Conservation (phyloP, 2,113 vertebrate species). For the Scortum barcoo region DNA sequence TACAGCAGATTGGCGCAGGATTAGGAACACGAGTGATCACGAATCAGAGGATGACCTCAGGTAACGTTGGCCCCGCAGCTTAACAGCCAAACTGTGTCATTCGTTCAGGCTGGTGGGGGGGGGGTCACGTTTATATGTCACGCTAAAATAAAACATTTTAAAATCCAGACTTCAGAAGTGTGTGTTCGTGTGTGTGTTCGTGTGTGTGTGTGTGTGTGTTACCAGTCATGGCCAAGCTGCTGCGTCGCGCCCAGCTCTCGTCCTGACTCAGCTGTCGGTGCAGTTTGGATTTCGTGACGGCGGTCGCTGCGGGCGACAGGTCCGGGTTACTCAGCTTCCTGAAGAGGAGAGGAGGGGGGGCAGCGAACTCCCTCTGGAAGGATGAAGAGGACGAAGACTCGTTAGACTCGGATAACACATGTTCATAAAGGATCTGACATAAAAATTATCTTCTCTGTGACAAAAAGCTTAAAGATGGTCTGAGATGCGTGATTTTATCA, state of each 20-base stretch:
- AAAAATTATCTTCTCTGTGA: no score
- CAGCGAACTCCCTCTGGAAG: constrained; percentile 86
- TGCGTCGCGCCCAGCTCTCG: constrained; percentile 90
- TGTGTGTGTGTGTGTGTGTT: constrained; percentile 34
- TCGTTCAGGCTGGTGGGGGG: background rate
- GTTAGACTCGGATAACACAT: background rate
- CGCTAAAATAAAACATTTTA: background rate
- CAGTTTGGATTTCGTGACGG: constrained; percentile 88
- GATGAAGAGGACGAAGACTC: background rate
- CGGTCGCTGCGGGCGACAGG: constrained; percentile 89
- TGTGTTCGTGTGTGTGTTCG: background rate
- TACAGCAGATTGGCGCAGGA: background rate
- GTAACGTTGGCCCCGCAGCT: background rate
- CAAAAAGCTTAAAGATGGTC: background rate
- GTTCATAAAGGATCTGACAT: background rate
- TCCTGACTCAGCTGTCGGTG: constrained; percentile 96
- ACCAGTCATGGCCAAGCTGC: constrained; percentile 94
- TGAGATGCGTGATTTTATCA: background rate
- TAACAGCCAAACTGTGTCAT: background rate
- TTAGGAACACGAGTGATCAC: background rate
- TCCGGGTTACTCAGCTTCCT: constrained; percentile 97
- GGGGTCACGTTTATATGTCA: background rate
- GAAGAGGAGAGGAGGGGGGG: constrained; percentile 89
- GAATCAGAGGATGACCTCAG: background rate
- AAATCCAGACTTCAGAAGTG: background rate